Evolutionary conservation across 2,113 vertebrate genomes (phyloP).

Genomic region (Oceanites oceanicus): DNA sequence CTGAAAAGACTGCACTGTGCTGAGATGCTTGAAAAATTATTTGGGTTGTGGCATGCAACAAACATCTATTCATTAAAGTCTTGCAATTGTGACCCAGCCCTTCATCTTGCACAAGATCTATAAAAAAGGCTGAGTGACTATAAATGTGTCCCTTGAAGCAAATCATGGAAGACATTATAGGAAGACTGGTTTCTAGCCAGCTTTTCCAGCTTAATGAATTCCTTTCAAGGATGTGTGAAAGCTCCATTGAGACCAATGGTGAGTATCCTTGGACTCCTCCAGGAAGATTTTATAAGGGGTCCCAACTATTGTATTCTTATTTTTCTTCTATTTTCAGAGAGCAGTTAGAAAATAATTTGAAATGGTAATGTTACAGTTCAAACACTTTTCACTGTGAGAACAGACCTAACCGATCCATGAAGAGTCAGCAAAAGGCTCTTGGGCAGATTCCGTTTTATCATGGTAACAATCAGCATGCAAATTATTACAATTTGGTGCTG

Average conservation of each 20-base stretch:
- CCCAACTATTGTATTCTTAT: background rate
- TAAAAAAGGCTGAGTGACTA: slow-evolving; percentile 53
- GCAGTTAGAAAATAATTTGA: background rate
- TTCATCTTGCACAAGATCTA: slow-evolving; percentile 43
- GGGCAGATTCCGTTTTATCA: background rate
- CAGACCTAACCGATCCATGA: background rate
- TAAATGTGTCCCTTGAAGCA: slow-evolving; percentile 57
- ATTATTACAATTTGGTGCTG: background rate
- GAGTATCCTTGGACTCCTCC: slow-evolving; percentile 24
- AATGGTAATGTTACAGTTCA: background rate
- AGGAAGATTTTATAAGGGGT: slow-evolving; percentile 8
- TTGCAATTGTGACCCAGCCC: slow-evolving; percentile 41
- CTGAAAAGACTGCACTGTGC: background rate
- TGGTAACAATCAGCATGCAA: background rate
- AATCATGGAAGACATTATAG: slow-evolving; percentile 56
- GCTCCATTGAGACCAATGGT: slow-evolving; percentile 34
- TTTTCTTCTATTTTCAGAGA: slow-evolving; percentile 35
- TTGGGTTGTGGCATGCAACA: slow-evolving; percentile 28
- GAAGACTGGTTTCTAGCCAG: slow-evolving; percentile 40
- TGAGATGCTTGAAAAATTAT: slow-evolving; percentile 45
- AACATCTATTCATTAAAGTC: slow-evolving; percentile 49
- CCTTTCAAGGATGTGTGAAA: slow-evolving; percentile 56
- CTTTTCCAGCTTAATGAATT: slow-evolving; percentile 44
- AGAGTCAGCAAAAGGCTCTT: background rate
- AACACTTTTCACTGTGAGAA: background rate